These are phyloP conservation scores for Procavia capensis DNA, from an alignment of 2,113 vertebrate species.

Conservation along the genomic window DNA sequence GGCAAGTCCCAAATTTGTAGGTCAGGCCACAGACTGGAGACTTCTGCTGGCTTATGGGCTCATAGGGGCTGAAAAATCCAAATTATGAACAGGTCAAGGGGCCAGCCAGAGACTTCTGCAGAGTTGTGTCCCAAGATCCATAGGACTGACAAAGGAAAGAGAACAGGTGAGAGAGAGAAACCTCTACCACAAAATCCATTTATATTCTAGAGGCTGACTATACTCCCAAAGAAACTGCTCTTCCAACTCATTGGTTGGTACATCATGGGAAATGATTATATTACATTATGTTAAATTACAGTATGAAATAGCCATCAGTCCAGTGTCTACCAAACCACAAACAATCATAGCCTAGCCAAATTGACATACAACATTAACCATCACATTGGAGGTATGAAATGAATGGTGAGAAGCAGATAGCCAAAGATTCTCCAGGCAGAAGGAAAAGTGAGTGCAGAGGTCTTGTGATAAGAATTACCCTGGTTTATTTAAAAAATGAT, in stretches of 20 bases:
- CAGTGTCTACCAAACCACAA: neutral
- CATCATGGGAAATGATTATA: neutral
- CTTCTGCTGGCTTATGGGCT: neutral
- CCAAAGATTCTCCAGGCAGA: neutral
- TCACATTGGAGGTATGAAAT: slow-evolving; percentile 11
- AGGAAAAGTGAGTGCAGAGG: neutral
- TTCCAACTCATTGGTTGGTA: neutral
- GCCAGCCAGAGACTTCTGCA: neutral
- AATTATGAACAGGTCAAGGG: neutral
- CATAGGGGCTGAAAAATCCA: neutral
- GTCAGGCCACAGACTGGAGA: neutral
- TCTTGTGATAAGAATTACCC: neutral
- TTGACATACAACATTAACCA: neutral
- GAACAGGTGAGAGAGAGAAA: neutral
- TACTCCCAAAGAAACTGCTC: neutral
- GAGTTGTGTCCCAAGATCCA: neutral
- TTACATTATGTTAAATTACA: neutral
- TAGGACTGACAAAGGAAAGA: neutral
- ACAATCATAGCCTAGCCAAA: neutral
- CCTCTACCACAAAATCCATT: neutral
- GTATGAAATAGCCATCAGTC: neutral
- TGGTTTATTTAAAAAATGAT: slow-evolving; percentile 24
- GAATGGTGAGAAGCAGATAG: neutral
- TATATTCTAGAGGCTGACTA: neutral
- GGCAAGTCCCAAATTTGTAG: neutral